Evolutionary conservation across 2,797 vertebrate species (phyloP), one percentile per base, ranked within the genome.

Genomic region (Coendou prehensilis): DNA sequence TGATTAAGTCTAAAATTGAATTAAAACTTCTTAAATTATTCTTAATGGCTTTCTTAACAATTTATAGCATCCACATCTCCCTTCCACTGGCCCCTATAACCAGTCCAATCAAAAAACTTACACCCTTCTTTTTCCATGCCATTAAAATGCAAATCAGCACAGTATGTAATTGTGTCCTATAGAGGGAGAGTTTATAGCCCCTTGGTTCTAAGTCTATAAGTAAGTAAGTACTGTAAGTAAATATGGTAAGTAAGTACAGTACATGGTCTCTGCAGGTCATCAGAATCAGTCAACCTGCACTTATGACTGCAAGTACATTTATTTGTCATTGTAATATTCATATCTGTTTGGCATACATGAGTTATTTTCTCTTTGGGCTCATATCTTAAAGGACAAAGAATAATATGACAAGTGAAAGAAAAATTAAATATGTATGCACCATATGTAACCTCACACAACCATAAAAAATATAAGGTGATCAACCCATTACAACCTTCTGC

Each of bases 341-440:
- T 63, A 57, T 95, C 78, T 91, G 45, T 80, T 91, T 59, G 82
- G 83, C 23, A 50, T 76, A 86, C 92, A 71, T 76, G 33, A 91
- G 5, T 7, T 69, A 28, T 59, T 76, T 28, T 71, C 23, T 87
- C 28, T 83, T 85, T 95, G 86, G 10, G 13, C 30, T 91, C 41
- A 30, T 26, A 57, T 61, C 2, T 2, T 76, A 59, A 14, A 89
- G 71, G 23, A 59, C 41, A 28, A 81, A 95, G 71, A 88, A 33
- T 50, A 10, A 57, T 50, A 41, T 30, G 26, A 76, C 11, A 18
- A 85, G 33, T 87, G 86, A 84, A 28, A 86, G 28, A 89, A 95
- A 95, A 75, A 78, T 2, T 4, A 56, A 89, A 52, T 41, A 59
- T 89, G 23, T 90, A 69, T 71, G 20, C 9, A 89, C 11, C 13